Evolutionary conservation across 2,797 vertebrate species (phyloP).

Genomic region (Alosa sapidissima): DNA sequence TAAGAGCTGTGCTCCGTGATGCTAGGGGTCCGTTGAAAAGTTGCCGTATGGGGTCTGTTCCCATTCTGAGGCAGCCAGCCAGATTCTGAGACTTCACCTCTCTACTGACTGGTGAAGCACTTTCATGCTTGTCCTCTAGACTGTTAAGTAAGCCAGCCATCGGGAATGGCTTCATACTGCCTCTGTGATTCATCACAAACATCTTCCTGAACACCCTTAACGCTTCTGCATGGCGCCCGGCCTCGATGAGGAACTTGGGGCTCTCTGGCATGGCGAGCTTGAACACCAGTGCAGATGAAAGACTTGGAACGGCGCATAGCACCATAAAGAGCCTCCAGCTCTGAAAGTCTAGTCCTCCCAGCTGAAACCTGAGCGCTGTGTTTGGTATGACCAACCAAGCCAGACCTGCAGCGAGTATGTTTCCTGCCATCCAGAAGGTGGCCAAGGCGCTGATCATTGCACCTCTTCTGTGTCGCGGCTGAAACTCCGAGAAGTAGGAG

Average conservation of each 20-base stretch:
- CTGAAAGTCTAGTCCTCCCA: slow-evolving; percentile 64
- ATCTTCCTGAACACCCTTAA: slow-evolving; percentile 69
- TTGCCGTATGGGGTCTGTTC: slow-evolving; percentile 58
- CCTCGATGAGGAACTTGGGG: slow-evolving; percentile 79
- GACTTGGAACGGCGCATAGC: slow-evolving; percentile 75
- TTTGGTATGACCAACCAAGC: slow-evolving; percentile 77
- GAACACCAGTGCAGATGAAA: slow-evolving; percentile 74
- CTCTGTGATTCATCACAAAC: slow-evolving; percentile 67
- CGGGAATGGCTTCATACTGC: slow-evolving; percentile 56
- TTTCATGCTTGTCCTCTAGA: neutral
- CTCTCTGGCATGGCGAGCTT: slow-evolving; percentile 73
- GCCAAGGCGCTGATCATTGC: slow-evolving; percentile 77
- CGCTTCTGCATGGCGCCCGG: slow-evolving; percentile 65
- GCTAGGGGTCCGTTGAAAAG: slow-evolving; percentile 61
- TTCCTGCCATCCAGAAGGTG: slow-evolving; percentile 82
- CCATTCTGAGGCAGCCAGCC: slow-evolving; percentile 36
- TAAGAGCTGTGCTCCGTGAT: slow-evolving; percentile 63
- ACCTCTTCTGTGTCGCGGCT: slow-evolving; percentile 71
- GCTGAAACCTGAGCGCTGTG: slow-evolving; percentile 55
- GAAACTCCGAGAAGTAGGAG: slow-evolving; percentile 82
- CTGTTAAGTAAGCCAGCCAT: slow-evolving; percentile 52
- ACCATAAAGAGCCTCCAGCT: slow-evolving; percentile 79
- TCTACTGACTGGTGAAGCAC: neutral
- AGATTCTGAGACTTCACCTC: neutral
- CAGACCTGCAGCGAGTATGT: slow-evolving; percentile 76